Evolutionary conservation across 2,797 vertebrate species (phyloP).

Genomic region (Rhincodon typus): DNA sequence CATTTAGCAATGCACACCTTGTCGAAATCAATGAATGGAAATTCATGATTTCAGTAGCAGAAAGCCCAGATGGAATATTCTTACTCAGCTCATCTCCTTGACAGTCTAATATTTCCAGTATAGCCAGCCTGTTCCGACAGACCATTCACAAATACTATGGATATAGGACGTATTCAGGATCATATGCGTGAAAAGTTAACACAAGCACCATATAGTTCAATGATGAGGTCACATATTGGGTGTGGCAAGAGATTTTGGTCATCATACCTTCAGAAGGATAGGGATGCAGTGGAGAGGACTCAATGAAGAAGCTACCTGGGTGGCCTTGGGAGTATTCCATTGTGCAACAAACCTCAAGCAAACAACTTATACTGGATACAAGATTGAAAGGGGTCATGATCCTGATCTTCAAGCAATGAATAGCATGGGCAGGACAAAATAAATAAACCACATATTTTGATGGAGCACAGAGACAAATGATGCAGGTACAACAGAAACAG

Average conservation of each 20-base stretch:
- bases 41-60: neutral
- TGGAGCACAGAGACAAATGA: neutral
- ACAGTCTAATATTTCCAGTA: neutral
- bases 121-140: neutral
- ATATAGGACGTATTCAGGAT: neutral
- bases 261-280: neutral
- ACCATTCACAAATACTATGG: neutral
- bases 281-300: neutral
- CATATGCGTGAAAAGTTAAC: neutral
- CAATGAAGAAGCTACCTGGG: neutral
- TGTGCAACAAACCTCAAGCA: neutral
- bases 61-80: neutral
- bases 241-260: neutral
- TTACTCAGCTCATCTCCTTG: neutral
- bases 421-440: neutral
- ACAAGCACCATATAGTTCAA: neutral
- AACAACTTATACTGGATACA: neutral
- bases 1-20: neutral
- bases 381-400: neutral
- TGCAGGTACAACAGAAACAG: neutral
- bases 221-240: neutral
- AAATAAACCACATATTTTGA: neutral
- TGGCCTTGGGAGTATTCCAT: neutral
- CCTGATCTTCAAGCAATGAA: neutral
- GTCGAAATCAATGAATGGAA: neutral